A percentile compares a stretch with the other conserved stretches of the same genome.
Evolutionary conservation across 2,888 invertebrate genomes (phyloP).

Genomic region (Drosophila tripunctata): DNA sequence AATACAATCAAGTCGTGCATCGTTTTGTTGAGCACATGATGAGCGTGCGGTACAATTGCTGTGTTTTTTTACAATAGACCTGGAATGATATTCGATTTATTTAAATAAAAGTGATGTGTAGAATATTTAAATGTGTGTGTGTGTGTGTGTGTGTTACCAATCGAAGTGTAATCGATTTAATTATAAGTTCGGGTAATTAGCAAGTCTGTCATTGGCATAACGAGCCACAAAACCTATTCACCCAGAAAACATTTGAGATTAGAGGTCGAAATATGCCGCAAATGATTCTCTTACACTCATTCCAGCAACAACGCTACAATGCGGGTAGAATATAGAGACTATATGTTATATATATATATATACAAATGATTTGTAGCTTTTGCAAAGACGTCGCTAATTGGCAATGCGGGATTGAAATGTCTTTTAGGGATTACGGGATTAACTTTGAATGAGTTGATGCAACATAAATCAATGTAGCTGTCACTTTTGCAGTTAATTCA

Average conservation of each 20-base stretch:
- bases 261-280: constrained; percentile 50
- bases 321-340: constrained; percentile 23
- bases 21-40: not conserved
- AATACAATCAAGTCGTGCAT: not conserved
- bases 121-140: not conserved
- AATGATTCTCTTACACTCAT: constrained; percentile 14
- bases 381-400: constrained; percentile 18
- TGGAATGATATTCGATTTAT: constrained; percentile 7
- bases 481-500: not conserved
- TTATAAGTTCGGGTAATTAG: constrained; percentile 64
- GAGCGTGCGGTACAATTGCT: not conserved
- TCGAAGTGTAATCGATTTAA: constrained; percentile 60
- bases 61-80: not conserved
- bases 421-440: constrained; percentile 44
- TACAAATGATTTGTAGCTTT: not conserved
- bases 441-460: constrained; percentile 30
- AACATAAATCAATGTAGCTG: constrained; percentile 2
- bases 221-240: constrained; percentile 18
- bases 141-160: constrained; percentile 21
- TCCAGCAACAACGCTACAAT: too few relatives aligned
- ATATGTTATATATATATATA: not conserved
- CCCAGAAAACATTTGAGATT: constrained; percentile 33
- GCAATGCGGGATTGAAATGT: constrained; percentile 37
- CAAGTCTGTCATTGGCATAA: constrained; percentile 55
- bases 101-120: constrained; percentile 10